Percentiles rank a stretch among this genome's conserved stretches.
These are phyloP conservation scores for Agelas oroides DNA, from an alignment of 37 sponge, comb jelly and placozoan genomes.

Conservation along the genomic window DNA sequence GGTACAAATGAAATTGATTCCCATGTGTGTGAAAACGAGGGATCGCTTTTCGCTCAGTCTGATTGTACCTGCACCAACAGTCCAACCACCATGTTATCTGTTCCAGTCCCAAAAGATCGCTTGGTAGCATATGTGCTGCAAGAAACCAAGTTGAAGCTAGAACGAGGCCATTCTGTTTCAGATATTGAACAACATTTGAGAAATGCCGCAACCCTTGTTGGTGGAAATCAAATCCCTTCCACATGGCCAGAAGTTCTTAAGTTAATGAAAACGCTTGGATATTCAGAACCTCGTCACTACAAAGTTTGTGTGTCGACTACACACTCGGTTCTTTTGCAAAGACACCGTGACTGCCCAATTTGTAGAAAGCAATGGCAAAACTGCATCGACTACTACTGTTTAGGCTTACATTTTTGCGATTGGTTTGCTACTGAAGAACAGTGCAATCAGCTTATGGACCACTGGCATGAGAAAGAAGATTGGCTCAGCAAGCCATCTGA, in stretches of 20 bases:
- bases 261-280: not conserved
- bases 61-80: no score
- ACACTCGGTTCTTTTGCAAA: no score
- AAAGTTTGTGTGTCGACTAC: not conserved
- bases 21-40: not conserved
- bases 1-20: no score
- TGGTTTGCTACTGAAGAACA: not conserved
- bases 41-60: no score
- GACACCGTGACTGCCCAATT: no score
- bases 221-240: not conserved
- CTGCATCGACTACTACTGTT: slow-evolving; percentile 19
- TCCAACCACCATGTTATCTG: not conserved
- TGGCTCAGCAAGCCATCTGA: not conserved
- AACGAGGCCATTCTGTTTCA: not conserved
- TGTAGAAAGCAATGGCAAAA: not conserved
- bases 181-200: slow-evolving; percentile 4
- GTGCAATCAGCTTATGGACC: not conserved
- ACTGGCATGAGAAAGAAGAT: slow-evolving; percentile 3
- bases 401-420: slow-evolving; percentile 7
- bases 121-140: not conserved
- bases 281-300: slow-evolving; percentile 1
- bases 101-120: not conserved
- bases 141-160: not conserved
- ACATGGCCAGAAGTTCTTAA: not conserved
- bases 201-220: slow-evolving; percentile 3